Evolutionary conservation across 2,113 vertebrate genomes (phyloP).

Genomic region (Otus sunia): DNA sequence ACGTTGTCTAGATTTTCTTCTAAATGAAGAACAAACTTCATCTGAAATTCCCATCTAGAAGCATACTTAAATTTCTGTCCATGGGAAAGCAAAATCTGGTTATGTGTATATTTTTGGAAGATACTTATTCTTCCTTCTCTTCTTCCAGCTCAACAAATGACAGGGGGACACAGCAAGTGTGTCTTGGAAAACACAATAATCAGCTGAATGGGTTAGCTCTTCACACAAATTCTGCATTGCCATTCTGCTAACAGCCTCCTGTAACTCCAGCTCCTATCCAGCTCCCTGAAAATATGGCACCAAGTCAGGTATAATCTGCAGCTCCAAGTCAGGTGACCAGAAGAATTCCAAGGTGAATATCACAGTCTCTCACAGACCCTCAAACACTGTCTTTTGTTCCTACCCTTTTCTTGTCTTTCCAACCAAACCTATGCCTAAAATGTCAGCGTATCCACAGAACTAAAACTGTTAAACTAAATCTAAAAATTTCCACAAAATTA

Average conservation of each 20-base stretch:
- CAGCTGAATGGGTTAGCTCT: background rate
- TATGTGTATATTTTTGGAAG: background rate
- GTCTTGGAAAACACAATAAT: background rate
- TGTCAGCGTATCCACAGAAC: background rate
- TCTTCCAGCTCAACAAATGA: background rate
- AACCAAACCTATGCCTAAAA: background rate
- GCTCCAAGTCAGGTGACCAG: background rate
- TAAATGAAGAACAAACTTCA: background rate
- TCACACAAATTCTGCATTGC: background rate
- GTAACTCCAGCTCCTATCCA: background rate
- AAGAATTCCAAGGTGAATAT: background rate
- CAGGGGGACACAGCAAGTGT: background rate
- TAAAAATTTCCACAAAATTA: background rate
- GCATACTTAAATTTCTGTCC: background rate
- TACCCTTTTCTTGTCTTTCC: background rate
- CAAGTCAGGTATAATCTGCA: background rate
- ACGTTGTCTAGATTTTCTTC: background rate
- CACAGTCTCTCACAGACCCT: background rate
- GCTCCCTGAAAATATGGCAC: background rate
- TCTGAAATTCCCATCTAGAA: background rate
- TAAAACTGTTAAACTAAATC: background rate
- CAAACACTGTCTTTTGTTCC: background rate
- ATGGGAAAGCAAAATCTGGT: background rate
- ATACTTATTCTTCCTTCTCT: background rate
- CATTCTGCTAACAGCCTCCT: background rate